Evolutionary conservation across 2,888 invertebrate genomes (phyloP).

Genomic region (Drosophila helvetica): DNA sequence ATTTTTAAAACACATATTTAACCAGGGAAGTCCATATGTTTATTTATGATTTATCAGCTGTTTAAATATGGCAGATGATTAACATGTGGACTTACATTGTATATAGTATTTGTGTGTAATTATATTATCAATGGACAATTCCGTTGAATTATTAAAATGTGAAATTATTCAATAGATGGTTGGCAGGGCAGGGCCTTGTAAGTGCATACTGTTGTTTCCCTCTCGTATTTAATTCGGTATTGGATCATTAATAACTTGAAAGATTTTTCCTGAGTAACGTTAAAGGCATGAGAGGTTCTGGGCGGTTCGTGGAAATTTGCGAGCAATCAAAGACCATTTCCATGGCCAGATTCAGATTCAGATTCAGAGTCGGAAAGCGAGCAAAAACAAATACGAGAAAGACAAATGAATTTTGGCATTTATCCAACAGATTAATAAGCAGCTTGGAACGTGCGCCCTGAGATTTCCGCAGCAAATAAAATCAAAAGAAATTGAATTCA

Average conservation of each 20-base stretch:
- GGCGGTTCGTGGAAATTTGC: conserved; percentile 25
- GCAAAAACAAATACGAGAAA: conserved; percentile 13
- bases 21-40: conserved; percentile 38
- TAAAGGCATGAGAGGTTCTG: neutral
- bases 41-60: conserved; percentile 56
- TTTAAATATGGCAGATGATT: conserved; percentile 32
- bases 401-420: conserved; percentile 50
- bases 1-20: neutral
- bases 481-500: neutral
- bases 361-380: conserved; percentile 29
- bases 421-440: conserved; percentile 67
- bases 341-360: conserved; percentile 27
- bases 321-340: conserved; percentile 26
- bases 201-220: too few species aligned
- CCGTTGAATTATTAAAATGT: conserved; percentile 7
- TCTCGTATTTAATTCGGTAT: conserved; percentile 11
- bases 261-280: conserved; percentile 26
- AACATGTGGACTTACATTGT: conserved; percentile 18
- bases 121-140: conserved; percentile 6
- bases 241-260: conserved; percentile 17
- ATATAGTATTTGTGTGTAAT: conserved; percentile 3
- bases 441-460: conserved; percentile 24
- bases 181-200: conserved; percentile 4
- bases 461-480: conserved; percentile 33
- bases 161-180: conserved; percentile 8